Conservation (phyloP, 1,140 invertebrate species). For the Cyrtorhinus lividipennis region DNA sequence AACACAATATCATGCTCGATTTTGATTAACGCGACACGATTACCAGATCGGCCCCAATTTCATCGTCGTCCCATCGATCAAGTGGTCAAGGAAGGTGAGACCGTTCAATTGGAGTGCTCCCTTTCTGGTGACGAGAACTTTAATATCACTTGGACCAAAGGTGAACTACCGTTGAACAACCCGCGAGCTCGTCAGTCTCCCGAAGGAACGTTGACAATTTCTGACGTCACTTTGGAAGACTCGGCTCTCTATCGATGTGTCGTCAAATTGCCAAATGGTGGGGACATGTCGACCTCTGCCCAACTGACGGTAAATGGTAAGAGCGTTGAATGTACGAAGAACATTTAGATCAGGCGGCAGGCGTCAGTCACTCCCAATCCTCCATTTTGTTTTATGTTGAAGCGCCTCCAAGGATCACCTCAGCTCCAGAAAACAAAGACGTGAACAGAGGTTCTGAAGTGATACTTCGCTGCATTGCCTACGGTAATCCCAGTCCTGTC, state of each 20-base stretch:
- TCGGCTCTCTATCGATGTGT: conserved; percentile 55
- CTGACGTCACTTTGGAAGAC: conserved; percentile 41
- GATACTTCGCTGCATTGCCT: conserved; percentile 52
- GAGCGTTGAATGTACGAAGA: too few species aligned
- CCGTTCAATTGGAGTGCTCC: conserved; percentile 43
- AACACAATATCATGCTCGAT: too few species aligned
- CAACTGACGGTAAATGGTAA: conserved; percentile 52
- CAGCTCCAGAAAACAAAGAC: conserved; percentile 46
- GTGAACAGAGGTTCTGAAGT: conserved; percentile 48
- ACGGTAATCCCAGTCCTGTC: conserved; percentile 46
- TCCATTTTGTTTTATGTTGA: conserved; percentile 28
- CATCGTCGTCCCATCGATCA: conserved; percentile 28
- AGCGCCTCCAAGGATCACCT: conserved; percentile 53
- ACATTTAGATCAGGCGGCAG: too few species aligned
- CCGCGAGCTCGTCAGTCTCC: conserved; percentile 36
- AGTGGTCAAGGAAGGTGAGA: conserved; percentile 31
- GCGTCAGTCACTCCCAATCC: too few species aligned
- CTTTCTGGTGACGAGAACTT: conserved; percentile 50
- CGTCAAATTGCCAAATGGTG: conserved; percentile 45
- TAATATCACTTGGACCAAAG: conserved; percentile 52
- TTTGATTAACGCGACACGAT: too few species aligned
- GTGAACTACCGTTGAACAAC: conserved; percentile 40
- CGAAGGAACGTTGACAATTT: conserved; percentile 48
- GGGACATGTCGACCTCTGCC: conserved; percentile 46
- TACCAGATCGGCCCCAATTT: too few species aligned